phyloP scores from a whole-genome alignment of 2,113 vertebrate species.

The Apaloderma vittatum region DNA sequence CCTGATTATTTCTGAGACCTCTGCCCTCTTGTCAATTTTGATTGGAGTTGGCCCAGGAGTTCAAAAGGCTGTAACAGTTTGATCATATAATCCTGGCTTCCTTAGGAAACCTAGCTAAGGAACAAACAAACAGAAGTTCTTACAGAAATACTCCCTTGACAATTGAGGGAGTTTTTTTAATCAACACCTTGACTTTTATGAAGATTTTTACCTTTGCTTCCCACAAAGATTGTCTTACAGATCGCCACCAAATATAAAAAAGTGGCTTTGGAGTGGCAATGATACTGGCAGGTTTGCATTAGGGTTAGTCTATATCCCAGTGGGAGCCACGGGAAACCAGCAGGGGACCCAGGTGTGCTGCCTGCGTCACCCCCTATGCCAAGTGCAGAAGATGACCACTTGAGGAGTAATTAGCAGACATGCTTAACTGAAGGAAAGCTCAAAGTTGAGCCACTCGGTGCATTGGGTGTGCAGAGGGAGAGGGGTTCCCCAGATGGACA shows the following conservation, averaged over 20 bases:
- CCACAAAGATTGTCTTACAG: constrained; percentile 53
- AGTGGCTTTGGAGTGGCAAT: not conserved
- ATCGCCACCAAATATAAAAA: not conserved
- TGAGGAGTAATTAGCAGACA: not conserved
- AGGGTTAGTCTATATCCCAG: not conserved
- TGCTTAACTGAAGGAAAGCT: not conserved
- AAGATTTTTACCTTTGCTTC: constrained; percentile 44
- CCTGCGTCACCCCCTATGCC: not conserved
- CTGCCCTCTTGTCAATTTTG: constrained; percentile 73
- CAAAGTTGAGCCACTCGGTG: not conserved
- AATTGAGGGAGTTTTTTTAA: not conserved
- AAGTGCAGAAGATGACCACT: not conserved
- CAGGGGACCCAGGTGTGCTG: fast-evolving
- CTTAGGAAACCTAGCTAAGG: constrained; percentile 66
- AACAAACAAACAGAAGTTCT: constrained; percentile 65
- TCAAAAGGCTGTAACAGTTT: constrained; percentile 70
- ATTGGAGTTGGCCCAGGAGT: constrained; percentile 59
- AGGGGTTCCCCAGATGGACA: not conserved
- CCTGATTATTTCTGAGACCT: constrained; percentile 75
- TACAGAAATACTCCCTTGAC: constrained; percentile 34
- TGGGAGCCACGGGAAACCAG: not conserved
- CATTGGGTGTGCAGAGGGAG: fast-evolving
- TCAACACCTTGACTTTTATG: constrained; percentile 33
- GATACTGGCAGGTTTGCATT: not conserved
- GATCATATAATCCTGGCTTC: constrained; percentile 66